A percentile compares a stretch with the other conserved stretches of the same genome.
phyloP scores from a whole-genome alignment of 2,113 vertebrate genomes.

The Sturnira hondurensis region DNA sequence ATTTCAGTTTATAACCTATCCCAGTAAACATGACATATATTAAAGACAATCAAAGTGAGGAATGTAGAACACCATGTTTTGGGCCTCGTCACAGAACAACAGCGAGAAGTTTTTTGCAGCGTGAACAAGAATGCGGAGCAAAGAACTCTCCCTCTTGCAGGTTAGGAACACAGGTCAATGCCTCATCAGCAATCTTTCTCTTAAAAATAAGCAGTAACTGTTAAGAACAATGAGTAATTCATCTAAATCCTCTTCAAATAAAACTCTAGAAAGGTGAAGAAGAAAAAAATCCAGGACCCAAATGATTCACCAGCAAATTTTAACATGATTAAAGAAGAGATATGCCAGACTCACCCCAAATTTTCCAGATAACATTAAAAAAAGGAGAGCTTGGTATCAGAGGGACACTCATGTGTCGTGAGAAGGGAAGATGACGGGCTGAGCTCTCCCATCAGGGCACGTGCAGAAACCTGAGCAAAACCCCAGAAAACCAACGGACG shows the following conservation, averaged over 20 bases:
- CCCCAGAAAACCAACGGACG: not conserved
- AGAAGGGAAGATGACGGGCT: not conserved
- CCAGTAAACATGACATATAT: not conserved
- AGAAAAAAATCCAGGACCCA: not conserved
- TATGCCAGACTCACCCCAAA: not conserved
- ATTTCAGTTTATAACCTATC: not conserved
- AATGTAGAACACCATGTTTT: not conserved
- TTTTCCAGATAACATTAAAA: not conserved
- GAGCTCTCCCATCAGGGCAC: not conserved
- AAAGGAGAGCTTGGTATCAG: not conserved
- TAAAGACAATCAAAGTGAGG: not conserved
- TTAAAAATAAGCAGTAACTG: not conserved
- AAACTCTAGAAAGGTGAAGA: not conserved
- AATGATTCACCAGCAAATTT: not conserved
- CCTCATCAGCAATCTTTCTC: not conserved
- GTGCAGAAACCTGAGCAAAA: not conserved
- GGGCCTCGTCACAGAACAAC: not conserved
- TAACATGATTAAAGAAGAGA: not conserved
- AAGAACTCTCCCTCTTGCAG: not conserved
- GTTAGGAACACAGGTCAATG: not conserved
- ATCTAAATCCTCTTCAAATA: not conserved
- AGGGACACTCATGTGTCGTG: not conserved
- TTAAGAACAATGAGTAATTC: not conserved
- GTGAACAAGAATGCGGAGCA: not conserved
- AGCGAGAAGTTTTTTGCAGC: not conserved